Conservation (phyloP, 92 coral and sea anemone genomes). For the Isaurus tuberculatus region DNA sequence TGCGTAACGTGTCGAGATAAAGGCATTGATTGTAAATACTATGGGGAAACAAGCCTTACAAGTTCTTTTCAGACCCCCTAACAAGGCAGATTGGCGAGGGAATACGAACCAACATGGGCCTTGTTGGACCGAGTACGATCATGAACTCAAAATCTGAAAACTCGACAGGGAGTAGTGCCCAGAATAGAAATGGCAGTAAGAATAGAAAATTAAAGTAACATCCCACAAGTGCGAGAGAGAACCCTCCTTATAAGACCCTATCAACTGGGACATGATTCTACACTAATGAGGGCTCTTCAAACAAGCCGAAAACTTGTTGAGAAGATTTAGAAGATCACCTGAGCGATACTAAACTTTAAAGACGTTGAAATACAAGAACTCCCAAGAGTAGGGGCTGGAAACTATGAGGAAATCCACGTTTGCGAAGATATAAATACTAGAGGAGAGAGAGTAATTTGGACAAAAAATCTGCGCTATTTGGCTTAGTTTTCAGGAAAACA, state of each 20-base stretch:
- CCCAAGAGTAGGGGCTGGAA: not conserved
- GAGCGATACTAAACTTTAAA: not conserved
- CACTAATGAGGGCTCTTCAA: too few species aligned
- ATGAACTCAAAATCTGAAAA: too few species aligned
- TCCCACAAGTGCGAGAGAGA: conserved; percentile 13
- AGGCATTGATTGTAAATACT: too few species aligned
- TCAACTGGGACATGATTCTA: conserved; percentile 8
- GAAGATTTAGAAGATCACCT: too few species aligned
- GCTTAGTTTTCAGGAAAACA: conserved; percentile 1
- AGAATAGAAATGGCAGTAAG: conserved; percentile 11
- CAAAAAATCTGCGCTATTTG: not conserved
- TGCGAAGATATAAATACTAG: not conserved
- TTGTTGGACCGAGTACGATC: too few species aligned
- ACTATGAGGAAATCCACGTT: too few species aligned
- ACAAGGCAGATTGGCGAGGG: too few species aligned
- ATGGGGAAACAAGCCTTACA: too few species aligned
- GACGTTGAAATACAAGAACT: not conserved
- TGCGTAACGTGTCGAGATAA: too few species aligned
- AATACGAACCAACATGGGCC: too few species aligned
- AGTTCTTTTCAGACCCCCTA: too few species aligned
- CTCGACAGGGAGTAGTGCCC: conserved; percentile 14
- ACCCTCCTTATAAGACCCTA: not conserved
- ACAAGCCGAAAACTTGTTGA: too few species aligned
- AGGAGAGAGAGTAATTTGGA: conserved; percentile 1
- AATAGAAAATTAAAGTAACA: conserved; percentile 2